Evolutionary conservation across 2,888 invertebrate species (phyloP).

Genomic region (Chaetoderma sp.): DNA sequence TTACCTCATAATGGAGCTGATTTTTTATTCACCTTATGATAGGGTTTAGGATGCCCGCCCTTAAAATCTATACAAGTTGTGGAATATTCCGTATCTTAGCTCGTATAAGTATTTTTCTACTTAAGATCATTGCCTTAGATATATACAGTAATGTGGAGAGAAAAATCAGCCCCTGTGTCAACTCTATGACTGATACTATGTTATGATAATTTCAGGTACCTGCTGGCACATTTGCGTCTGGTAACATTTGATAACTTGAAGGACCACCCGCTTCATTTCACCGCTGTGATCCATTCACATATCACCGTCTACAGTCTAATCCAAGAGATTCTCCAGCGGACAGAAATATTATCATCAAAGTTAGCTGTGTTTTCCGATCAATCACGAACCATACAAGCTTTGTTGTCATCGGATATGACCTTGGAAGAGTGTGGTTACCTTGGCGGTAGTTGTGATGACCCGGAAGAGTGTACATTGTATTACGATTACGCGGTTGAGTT

Average conservation of each 20-base stretch:
- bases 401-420: conserved; percentile 48
- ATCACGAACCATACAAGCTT: conserved; percentile 48
- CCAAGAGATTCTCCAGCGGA: conserved; percentile 53
- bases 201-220: conserved; percentile 43
- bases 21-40: no score
- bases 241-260: conserved; percentile 61
- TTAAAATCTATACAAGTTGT: no score
- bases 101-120: no score
- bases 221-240: conserved; percentile 51
- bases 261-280: conserved; percentile 59
- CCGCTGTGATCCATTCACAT: conserved; percentile 56
- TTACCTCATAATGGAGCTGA: no score
- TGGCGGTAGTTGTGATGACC: conserved; percentile 53
- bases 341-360: conserved; percentile 54
- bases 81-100: no score
- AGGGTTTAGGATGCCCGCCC: no score
- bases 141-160: no score
- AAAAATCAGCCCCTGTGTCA: no score
- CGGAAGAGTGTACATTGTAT: conserved; percentile 55
- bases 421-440: conserved; percentile 59
- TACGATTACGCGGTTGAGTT: conserved; percentile 66
- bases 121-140: no score
- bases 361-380: conserved; percentile 61
- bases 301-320: conserved; percentile 55
- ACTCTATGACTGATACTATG: no score